A percentile compares a stretch with the other conserved stretches of the same genome.
phyloP scores from a whole-genome alignment of 2,888 invertebrate genomes.

The Orchesella flavescens region DNA sequence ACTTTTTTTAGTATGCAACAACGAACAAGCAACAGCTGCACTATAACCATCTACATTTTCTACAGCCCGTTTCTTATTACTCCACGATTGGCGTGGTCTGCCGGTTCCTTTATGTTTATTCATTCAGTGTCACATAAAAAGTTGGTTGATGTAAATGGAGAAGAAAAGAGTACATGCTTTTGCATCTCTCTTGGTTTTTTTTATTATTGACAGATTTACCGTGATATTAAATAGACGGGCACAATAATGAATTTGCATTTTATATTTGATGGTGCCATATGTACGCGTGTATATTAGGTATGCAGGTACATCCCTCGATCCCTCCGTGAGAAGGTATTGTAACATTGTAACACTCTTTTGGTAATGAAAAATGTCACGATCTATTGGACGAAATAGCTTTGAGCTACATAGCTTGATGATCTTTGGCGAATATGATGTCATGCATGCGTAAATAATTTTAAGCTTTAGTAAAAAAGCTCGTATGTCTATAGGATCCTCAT shows the following conservation, averaged over 20 bases:
- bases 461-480: neutral
- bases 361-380: conserved; percentile 46
- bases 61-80: neutral
- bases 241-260: conserved; percentile 3
- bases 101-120: conserved; percentile 29
- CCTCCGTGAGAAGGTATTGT: no score
- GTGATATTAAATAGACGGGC: neutral
- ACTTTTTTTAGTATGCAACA: neutral
- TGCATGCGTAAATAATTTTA: neutral
- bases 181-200: neutral
- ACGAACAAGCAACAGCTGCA: conserved; percentile 12
- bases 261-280: neutral
- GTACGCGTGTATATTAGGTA: no score
- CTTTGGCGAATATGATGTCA: no score
- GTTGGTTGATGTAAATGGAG: neutral
- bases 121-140: conserved; percentile 25
- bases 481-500: neutral
- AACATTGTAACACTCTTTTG: neutral
- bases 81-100: conserved; percentile 29
- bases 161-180: neutral
- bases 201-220: conserved; percentile 6
- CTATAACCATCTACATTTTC: neutral
- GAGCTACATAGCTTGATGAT: neutral
- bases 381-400: conserved; percentile 6
- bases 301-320: no score